These are phyloP conservation scores for Cerastoderma edule DNA, from an alignment of 2,888 invertebrate genomes.

Conservation along the genomic window DNA sequence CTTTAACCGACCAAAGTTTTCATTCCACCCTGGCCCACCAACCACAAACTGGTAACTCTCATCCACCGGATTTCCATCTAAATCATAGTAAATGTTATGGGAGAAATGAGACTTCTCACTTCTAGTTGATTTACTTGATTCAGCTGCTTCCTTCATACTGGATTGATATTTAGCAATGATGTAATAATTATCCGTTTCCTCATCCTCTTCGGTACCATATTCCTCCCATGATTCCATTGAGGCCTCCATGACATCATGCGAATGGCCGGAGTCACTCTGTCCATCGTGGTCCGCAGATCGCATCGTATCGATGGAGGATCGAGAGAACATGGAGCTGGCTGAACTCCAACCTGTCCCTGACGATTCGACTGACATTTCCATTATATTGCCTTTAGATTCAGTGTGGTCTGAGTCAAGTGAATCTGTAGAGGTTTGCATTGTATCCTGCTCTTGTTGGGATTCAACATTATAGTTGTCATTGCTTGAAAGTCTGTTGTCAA, in stretches of 20 bases:
- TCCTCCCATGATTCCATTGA: conserved; percentile 81
- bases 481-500: conserved; percentile 12
- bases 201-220: conserved; percentile 48
- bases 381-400: conserved; percentile 60
- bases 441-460: conserved; percentile 63
- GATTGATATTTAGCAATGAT: conserved; percentile 62
- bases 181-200: conserved; percentile 57
- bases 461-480: conserved; percentile 66
- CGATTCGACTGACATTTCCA: conserved; percentile 70
- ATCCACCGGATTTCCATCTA: conserved; percentile 69
- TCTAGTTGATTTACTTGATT: conserved; percentile 45
- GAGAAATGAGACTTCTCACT: conserved; percentile 49
- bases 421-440: conserved; percentile 77
- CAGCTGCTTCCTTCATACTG: conserved; percentile 56
- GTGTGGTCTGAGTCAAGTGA: conserved; percentile 74
- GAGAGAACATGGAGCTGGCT: conserved; percentile 76
- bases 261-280: conserved; percentile 71
- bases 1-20: conserved; percentile 43
- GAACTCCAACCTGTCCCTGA: conserved; percentile 72
- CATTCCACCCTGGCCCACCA: conserved; percentile 53
- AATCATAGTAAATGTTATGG: conserved; percentile 69
- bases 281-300: conserved; percentile 71
- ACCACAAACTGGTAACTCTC: conserved; percentile 61
- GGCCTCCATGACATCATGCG: conserved; percentile 79
- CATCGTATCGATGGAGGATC: conserved; percentile 75